Conservation (phyloP, 2,113 vertebrate species). For the Euleptes europaea region DNA sequence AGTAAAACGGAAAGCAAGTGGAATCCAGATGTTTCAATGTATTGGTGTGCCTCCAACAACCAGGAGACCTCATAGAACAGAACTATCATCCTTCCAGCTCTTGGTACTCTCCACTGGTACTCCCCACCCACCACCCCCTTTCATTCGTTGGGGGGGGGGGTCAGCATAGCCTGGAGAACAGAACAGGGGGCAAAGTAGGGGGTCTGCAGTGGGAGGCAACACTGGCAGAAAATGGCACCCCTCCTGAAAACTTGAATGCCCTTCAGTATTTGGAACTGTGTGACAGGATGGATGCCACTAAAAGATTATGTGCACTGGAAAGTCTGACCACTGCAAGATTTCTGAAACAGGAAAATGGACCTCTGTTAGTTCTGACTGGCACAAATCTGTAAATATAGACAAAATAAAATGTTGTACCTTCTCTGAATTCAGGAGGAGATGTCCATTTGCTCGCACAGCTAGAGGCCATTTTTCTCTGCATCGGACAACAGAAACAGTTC, state of each 20-base stretch:
- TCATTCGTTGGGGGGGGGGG: too few species aligned
- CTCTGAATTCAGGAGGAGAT: constrained; percentile 95
- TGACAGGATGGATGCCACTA: too few species aligned
- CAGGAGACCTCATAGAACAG: too few species aligned
- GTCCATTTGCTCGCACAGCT: constrained; percentile 95
- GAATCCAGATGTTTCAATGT: neutral
- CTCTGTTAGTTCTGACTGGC: neutral
- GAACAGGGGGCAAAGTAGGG: too few species aligned
- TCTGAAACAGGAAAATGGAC: neutral
- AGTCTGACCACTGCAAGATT: neutral
- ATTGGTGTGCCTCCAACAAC: neutral
- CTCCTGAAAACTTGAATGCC: too few species aligned
- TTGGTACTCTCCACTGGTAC: too few species aligned
- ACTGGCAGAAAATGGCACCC: too few species aligned
- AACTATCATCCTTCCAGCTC: too few species aligned
- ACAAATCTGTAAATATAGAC: neutral
- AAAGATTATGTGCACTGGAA: neutral
- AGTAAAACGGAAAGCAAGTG: neutral
- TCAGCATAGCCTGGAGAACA: too few species aligned
- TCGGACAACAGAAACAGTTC: constrained; percentile 23
- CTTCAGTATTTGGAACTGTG: too few species aligned
- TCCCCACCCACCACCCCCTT: too few species aligned
- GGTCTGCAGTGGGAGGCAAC: too few species aligned
- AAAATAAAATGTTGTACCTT: constrained; percentile 78
- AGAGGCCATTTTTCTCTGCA: constrained; percentile 92